A percentile compares a stretch with the other conserved stretches of the same genome.
These are phyloP conservation scores for Bombus cullumanus DNA, from an alignment of 1,140 invertebrate genomes.

Conservation along the genomic window DNA sequence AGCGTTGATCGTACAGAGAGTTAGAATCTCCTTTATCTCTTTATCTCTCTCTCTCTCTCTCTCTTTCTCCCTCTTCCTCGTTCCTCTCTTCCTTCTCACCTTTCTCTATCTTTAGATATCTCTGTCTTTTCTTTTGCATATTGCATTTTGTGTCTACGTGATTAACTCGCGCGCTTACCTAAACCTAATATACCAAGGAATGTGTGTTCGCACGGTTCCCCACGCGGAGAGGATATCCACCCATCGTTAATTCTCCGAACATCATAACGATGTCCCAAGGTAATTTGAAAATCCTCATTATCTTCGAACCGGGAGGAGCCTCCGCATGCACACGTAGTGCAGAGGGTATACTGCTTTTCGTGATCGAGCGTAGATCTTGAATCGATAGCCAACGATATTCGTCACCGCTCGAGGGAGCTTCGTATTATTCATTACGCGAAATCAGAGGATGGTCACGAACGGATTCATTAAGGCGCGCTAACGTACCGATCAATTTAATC, in stretches of 20 bases:
- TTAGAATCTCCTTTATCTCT: slow-evolving; percentile 21
- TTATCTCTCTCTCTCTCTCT: background rate
- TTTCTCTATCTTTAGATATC: background rate
- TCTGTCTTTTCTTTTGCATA: background rate
- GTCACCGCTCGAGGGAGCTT: slow-evolving; percentile 43
- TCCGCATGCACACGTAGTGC: background rate
- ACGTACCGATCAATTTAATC: slow-evolving; percentile 54
- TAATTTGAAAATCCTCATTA: slow-evolving; percentile 66
- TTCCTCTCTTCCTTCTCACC: background rate
- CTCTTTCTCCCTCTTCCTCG: background rate
- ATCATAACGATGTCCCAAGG: slow-evolving; percentile 50
- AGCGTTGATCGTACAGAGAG: slow-evolving; percentile 44
- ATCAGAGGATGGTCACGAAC: slow-evolving; percentile 37
- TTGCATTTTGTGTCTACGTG: slow-evolving; percentile 15
- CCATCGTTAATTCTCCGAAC: slow-evolving; percentile 62
- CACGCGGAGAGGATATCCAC: slow-evolving; percentile 34
- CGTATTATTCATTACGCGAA: slow-evolving; percentile 63
- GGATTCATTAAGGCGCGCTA: slow-evolving; percentile 58
- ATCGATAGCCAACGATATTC: slow-evolving; percentile 49
- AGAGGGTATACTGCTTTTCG: background rate
- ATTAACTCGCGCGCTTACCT: slow-evolving; percentile 54
- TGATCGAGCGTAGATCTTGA: slow-evolving; percentile 41
- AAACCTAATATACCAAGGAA: slow-evolving; percentile 43
- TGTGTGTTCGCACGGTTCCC: slow-evolving; percentile 41
- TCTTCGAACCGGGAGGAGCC: slow-evolving; percentile 1